A percentile compares a stretch with the other conserved stretches of the same genome.
Conservation (phyloP, 2,113 vertebrate genomes). For the Melanotaenia duboulayi region DNA sequence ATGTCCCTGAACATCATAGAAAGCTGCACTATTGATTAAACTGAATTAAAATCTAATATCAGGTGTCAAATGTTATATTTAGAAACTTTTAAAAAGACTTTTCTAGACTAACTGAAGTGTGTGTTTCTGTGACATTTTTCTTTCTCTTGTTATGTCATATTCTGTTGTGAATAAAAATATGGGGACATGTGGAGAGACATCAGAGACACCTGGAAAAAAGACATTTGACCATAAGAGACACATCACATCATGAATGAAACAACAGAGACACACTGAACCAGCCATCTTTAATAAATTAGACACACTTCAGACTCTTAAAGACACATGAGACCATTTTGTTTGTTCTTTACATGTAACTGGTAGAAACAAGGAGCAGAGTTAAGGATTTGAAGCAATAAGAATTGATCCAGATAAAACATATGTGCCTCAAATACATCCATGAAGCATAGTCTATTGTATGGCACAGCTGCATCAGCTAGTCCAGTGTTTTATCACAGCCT, state of each 20-base stretch:
- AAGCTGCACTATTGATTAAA: neutral
- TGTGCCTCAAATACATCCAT: no score
- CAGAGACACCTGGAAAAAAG: neutral
- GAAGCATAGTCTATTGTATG: no score
- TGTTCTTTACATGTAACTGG: no score
- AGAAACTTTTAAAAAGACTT: neutral
- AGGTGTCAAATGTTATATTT: neutral
- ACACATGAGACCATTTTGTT: no score
- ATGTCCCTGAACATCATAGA: constrained; percentile 25
- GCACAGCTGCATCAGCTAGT: no score
- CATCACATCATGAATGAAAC: neutral
- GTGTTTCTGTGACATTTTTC: neutral
- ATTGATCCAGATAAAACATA: no score
- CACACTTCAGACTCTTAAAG: no score
- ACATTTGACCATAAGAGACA: neutral
- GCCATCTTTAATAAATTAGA: no score
- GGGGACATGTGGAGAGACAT: constrained; percentile 17
- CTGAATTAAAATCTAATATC: neutral
- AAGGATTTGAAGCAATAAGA: no score
- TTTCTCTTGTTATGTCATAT: neutral
- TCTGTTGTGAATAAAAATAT: constrained; percentile 1
- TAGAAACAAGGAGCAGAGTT: no score
- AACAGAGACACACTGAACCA: no score
- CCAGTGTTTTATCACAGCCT: no score
- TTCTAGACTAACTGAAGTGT: neutral